These are phyloP conservation scores for Echinarachnius parma DNA, from an alignment of 53 echinoderm and acorn worm species.

Conservation along the genomic window DNA sequence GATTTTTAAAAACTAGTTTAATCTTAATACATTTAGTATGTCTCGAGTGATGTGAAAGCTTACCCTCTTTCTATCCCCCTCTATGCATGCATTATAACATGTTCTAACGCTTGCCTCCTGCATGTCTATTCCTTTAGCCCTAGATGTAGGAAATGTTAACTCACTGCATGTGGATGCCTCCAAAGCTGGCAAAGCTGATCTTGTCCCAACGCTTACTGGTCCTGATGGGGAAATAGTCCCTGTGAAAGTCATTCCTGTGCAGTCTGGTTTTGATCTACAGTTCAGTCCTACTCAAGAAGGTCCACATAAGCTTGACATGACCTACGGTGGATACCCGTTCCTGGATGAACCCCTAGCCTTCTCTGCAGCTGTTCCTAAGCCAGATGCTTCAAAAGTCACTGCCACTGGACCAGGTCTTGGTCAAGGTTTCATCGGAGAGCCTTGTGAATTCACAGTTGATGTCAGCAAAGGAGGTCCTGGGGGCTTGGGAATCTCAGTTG, in stretches of 20 bases:
- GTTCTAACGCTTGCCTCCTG: too few species aligned
- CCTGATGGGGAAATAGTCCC: conserved; percentile 75
- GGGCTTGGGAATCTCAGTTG: conserved; percentile 76
- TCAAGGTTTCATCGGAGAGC: conserved; percentile 74
- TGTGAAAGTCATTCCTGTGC: conserved; percentile 61
- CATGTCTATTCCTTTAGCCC: too few species aligned
- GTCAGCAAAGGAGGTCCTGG: conserved; percentile 76
- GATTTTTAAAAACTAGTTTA: too few species aligned
- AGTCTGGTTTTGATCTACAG: conserved; percentile 56
- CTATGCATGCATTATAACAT: too few species aligned
- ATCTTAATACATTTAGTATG: too few species aligned
- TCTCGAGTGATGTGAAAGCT: too few species aligned
- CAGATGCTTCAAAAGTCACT: conserved; percentile 68
- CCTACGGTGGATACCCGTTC: conserved; percentile 56
- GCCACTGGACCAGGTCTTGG: conserved; percentile 73
- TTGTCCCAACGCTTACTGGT: conserved; percentile 60
- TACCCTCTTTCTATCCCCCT: too few species aligned
- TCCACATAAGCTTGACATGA: conserved; percentile 77
- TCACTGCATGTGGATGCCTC: conserved; percentile 71
- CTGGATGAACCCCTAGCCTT: conserved; percentile 51
- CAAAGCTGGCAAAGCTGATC: conserved; percentile 70
- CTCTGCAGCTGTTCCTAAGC: conserved; percentile 64
- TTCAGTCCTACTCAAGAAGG: conserved; percentile 90
- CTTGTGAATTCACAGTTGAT: conserved; percentile 77
- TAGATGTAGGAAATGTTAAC: conserved; percentile 74